Conservation (phyloP, 2,888 invertebrate genomes). For the Tipula helvola region DNA sequence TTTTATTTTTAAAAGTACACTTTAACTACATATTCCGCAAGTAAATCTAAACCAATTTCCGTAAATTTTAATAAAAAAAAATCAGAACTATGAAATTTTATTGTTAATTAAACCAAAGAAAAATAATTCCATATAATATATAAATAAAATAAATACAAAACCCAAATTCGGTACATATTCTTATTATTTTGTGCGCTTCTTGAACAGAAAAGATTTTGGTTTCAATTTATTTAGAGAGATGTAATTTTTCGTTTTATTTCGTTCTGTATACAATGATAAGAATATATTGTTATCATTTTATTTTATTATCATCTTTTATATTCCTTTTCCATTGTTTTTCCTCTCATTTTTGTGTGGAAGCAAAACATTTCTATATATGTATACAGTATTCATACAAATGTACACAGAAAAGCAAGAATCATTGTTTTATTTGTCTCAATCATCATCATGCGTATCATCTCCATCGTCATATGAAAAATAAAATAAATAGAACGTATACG, state of each 20-base stretch:
- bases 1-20: too few species aligned
- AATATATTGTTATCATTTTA: conserved; percentile 4
- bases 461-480: not conserved
- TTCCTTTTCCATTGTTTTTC: not conserved
- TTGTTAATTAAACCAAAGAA: not conserved
- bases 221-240: not conserved
- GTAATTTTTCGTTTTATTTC: not conserved
- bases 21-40: too few species aligned
- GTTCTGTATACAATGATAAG: not conserved
- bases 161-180: not conserved
- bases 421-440: conserved; percentile 4
- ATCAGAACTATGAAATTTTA: not conserved
- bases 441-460: conserved; percentile 4
- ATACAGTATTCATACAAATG: not conserved
- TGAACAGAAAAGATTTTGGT: not conserved
- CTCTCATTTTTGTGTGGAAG: not conserved
- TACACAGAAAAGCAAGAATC: not conserved
- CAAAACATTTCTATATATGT: not conserved
- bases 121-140: not conserved
- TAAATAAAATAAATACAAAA: not conserved
- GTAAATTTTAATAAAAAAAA: not conserved
- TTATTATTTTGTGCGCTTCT: not conserved
- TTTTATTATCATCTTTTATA: not conserved
- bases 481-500: not conserved
- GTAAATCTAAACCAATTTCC: not conserved